Evolutionary conservation across 2,113 vertebrate genomes (phyloP).

Genomic region (Hemicordylus capensis): DNA sequence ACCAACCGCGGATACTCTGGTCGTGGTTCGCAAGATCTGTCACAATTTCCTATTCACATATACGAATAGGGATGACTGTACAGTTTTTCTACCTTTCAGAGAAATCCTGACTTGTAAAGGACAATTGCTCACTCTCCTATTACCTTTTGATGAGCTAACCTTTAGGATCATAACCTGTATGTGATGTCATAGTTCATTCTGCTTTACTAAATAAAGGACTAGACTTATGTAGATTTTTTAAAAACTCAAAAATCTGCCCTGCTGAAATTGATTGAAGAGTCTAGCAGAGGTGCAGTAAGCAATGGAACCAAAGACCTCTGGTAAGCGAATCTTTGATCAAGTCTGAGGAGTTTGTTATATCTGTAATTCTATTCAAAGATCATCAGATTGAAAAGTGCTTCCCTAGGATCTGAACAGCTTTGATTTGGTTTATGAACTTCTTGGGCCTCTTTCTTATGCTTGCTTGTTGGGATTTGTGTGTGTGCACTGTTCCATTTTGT

Average conservation of each 20-base stretch:
- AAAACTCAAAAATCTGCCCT: neutral
- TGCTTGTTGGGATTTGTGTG: no score
- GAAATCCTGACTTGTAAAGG: neutral
- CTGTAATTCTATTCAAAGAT: no score
- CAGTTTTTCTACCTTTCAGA: neutral
- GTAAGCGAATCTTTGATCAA: neutral
- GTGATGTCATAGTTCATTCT: slow-evolving; percentile 6
- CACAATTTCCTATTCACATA: no score
- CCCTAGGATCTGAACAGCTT: no score
- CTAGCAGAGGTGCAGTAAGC: neutral
- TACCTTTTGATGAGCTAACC: neutral
- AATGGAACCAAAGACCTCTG: neutral
- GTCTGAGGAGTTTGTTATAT: neutral
- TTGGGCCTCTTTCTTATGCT: no score
- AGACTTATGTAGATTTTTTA: neutral
- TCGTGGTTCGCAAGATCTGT: no score
- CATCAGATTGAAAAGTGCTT: neutral
- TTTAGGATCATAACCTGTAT: neutral
- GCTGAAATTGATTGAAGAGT: neutral
- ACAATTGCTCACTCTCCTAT: neutral
- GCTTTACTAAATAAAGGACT: neutral
- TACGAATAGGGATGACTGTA: no score
- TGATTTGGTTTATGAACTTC: no score
- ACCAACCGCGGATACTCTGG: no score
- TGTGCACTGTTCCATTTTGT: no score